These are phyloP conservation scores for Cephus spinipes DNA, from an alignment of 2,888 invertebrate genomes.

Conservation along the genomic window DNA sequence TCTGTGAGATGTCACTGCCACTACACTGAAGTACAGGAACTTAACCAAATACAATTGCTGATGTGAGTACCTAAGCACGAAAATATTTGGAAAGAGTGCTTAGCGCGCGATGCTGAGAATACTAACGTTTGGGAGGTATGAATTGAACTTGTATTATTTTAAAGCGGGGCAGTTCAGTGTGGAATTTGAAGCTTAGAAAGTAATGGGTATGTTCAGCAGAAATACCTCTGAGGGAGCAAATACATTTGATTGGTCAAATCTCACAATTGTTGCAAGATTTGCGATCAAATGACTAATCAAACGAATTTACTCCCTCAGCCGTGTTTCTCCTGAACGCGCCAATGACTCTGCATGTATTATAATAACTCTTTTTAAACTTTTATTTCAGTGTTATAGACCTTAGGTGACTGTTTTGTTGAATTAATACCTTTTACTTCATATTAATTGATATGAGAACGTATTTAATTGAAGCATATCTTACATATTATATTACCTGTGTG, in stretches of 20 bases:
- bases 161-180: not conserved
- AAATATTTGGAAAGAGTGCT: not conserved
- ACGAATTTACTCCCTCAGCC: no score
- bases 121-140: not conserved
- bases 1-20: not conserved
- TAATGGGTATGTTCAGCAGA: not conserved
- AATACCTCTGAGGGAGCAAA: no score
- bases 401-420: not conserved
- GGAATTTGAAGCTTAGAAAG: not conserved
- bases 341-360: not conserved
- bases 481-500: not conserved
- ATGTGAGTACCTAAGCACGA: not conserved
- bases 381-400: not conserved
- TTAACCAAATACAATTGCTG: not conserved
- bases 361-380: not conserved
- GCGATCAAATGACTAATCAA: no score
- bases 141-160: not conserved
- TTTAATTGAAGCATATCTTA: no score
- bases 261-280: no score
- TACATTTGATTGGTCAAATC: no score
- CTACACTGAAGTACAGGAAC: not conserved
- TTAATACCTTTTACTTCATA: not conserved
- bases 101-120: not conserved
- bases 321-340: no score
- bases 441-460: no score